Conservation (phyloP, 2,113 vertebrate genomes). For the Sminthopsis crassicaudata region DNA sequence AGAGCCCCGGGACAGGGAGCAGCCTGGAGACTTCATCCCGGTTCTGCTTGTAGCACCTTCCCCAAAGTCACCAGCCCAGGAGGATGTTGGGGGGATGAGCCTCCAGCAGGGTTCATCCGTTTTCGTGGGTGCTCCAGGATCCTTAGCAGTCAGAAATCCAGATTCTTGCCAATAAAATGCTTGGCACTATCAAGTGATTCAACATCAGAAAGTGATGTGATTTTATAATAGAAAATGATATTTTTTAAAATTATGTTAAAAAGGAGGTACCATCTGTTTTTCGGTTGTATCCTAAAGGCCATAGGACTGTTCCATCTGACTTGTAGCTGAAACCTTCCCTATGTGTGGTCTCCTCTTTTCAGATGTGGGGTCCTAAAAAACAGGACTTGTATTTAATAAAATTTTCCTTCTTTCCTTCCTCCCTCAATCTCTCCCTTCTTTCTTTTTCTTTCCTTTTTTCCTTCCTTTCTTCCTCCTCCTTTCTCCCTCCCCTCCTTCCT, state of each 20-base stretch:
- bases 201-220: background rate
- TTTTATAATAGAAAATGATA: background rate
- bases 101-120: background rate
- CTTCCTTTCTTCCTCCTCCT: too few relatives aligned
- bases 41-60: background rate
- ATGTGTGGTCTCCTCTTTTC: background rate
- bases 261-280: background rate
- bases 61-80: background rate
- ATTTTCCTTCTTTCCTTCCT: too few relatives aligned
- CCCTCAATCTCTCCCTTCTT: too few relatives aligned
- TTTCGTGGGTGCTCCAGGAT: background rate
- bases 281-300: background rate
- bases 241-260: background rate
- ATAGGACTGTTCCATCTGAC: background rate
- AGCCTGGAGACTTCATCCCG: background rate
- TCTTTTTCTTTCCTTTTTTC: too few relatives aligned
- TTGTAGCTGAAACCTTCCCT: background rate
- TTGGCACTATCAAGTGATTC: background rate
- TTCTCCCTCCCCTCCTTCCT: too few relatives aligned
- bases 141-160: background rate
- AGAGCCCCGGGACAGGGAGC: background rate
- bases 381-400: background rate
- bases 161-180: background rate
- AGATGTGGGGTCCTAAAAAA: background rate
- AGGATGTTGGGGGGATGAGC: background rate